A percentile compares a stretch with the other conserved stretches of the same genome.
These are phyloP conservation scores for Luperina testacea DNA, from an alignment of 2,888 invertebrate genomes.

Conservation along the genomic window DNA sequence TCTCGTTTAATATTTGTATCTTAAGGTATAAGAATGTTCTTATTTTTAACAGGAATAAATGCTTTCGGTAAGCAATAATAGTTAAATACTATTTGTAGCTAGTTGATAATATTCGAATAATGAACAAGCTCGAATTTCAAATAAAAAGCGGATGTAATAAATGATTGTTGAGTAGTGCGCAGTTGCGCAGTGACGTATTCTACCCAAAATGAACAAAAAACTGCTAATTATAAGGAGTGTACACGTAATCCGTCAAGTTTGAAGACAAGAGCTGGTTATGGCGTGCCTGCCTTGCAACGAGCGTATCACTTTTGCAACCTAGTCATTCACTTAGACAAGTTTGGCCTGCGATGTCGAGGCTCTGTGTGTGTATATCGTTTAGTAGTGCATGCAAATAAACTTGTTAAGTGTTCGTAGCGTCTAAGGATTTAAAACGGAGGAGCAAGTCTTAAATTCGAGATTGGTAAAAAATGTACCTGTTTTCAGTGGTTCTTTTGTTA, in stretches of 20 bases:
- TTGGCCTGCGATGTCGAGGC: conserved; percentile 69
- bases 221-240: conserved; percentile 68
- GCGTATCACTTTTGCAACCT: conserved; percentile 86
- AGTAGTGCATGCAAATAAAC: conserved; percentile 88
- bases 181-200: conserved; percentile 56
- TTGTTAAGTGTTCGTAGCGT: conserved; percentile 89
- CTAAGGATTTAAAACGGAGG: conserved; percentile 87
- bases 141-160: conserved; percentile 59
- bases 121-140: conserved; percentile 72
- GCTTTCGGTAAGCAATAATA: conserved; percentile 81
- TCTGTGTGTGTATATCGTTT: conserved; percentile 82
- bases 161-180: conserved; percentile 39
- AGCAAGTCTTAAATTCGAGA: conserved; percentile 88
- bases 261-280: conserved; percentile 68
- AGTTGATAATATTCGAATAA: conserved; percentile 75
- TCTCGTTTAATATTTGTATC: conserved; percentile 76
- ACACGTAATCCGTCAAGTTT: conserved; percentile 66
- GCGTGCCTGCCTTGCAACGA: conserved; percentile 75
- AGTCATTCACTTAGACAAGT: conserved; percentile 89
- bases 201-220: conserved; percentile 64
- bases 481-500: conserved; percentile 90
- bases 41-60: conserved; percentile 73
- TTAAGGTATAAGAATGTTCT: conserved; percentile 79
- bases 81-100: conserved; percentile 76
- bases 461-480: conserved; percentile 89